Evolutionary conservation across 2,797 vertebrate species (phyloP).

Genomic region (Chromis chromis): DNA sequence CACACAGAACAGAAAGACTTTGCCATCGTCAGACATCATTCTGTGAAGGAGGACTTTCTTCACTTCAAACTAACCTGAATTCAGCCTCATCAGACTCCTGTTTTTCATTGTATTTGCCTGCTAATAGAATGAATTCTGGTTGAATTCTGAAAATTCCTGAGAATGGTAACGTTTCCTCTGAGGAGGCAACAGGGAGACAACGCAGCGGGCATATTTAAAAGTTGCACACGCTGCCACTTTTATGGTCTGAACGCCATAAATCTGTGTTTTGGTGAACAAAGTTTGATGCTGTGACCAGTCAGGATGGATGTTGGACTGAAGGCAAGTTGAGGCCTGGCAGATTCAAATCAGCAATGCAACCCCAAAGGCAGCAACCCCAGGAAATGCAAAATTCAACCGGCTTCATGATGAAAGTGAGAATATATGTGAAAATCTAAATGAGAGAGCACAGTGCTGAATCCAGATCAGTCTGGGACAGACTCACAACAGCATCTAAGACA

Average conservation of each 20-base stretch:
- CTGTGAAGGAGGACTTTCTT: slow-evolving; percentile 46
- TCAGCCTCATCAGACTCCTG: slow-evolving; percentile 5
- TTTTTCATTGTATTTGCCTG: slow-evolving; percentile 9
- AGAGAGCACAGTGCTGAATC: slow-evolving; percentile 43
- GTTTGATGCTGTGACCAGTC: slow-evolving; percentile 16
- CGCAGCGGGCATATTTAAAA: slow-evolving; percentile 34
- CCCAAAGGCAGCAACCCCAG: slow-evolving; percentile 38
- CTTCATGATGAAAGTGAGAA: slow-evolving; percentile 17
- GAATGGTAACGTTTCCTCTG: slow-evolving; percentile 35
- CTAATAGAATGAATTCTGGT: slow-evolving; percentile 5
- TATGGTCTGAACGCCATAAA: slow-evolving; percentile 17
- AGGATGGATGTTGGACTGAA: slow-evolving; percentile 23
- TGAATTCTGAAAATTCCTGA: slow-evolving; percentile 28
- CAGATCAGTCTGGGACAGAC: slow-evolving; percentile 43
- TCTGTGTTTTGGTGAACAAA: neutral
- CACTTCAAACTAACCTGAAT: slow-evolving; percentile 46
- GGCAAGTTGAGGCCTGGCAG: slow-evolving; percentile 23
- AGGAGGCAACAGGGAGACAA: slow-evolving; percentile 20
- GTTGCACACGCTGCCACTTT: slow-evolving; percentile 13
- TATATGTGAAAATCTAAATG: slow-evolving; percentile 8
- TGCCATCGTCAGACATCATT: slow-evolving; percentile 39
- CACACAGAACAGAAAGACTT: slow-evolving; percentile 52
- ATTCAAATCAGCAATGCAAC: slow-evolving; percentile 24
- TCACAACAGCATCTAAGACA: slow-evolving; percentile 23
- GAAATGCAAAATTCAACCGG: slow-evolving; percentile 34